phyloP scores from a whole-genome alignment of 37 sponge, comb jelly and placozoan species.

The Ianthella basta region DNA sequence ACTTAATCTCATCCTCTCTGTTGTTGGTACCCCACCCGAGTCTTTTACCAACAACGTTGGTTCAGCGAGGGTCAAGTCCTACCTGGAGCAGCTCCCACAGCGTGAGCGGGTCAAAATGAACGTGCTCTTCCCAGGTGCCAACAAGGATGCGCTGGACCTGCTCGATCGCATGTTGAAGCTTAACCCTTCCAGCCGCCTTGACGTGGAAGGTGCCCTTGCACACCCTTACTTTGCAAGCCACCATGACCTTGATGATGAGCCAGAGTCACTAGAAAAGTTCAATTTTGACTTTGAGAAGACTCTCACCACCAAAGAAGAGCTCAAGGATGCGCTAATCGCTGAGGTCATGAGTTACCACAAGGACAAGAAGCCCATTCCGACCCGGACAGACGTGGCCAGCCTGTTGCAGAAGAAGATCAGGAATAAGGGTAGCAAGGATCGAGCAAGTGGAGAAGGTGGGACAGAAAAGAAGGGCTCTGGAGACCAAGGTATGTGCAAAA shows the following conservation, averaged over 20 bases:
- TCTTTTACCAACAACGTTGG: conserved; percentile 69
- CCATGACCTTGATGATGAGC: conserved; percentile 89
- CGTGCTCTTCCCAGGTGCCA: conserved; percentile 68
- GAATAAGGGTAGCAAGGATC: conserved; percentile 42
- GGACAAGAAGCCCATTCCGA: conserved; percentile 66
- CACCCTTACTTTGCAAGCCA: conserved; percentile 83
- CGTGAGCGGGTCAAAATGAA: conserved; percentile 57
- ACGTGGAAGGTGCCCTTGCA: conserved; percentile 62
- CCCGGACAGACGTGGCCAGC: conserved; percentile 53
- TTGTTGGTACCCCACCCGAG: conserved; percentile 83
- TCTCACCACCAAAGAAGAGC: conserved; percentile 61
- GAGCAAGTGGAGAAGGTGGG: conserved; percentile 24
- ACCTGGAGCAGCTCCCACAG: conserved; percentile 65
- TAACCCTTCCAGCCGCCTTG: conserved; percentile 61
- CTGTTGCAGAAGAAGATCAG: conserved; percentile 62
- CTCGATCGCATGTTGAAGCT: conserved; percentile 72
- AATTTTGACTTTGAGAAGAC: conserved; percentile 90
- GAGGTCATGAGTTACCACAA: conserved; percentile 89
- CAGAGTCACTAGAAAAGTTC: conserved; percentile 74
- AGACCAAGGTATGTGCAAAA: background rate
- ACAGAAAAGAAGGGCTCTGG: background rate
- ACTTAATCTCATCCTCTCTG: conserved; percentile 84
- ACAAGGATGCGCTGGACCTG: conserved; percentile 61
- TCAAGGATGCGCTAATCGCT: conserved; percentile 64
- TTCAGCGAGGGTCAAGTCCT: conserved; percentile 77